Evolutionary conservation across 92 coral and sea anemone species (phyloP), one percentile per base, ranked within the genome.

Genomic region (Porites lobata): DNA sequence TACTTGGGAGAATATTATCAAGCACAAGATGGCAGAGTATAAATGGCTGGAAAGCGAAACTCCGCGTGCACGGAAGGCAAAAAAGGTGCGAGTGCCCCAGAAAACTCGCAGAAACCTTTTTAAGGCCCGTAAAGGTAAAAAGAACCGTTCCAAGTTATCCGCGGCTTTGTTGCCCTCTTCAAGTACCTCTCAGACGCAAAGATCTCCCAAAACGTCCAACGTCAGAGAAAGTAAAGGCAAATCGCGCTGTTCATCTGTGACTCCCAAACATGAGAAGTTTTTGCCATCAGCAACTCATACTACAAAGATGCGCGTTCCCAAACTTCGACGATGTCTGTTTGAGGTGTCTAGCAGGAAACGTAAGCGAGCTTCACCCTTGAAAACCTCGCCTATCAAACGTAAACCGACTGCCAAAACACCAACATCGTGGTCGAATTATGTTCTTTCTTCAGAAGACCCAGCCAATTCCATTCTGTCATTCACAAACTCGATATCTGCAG

Each of bases 11-110:
- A 76, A 83, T 29, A 63, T 71, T 20, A 8, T 29, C 54, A 72
- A 29, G 79, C 69, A 56, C 43, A 83, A 83, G 57, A 56, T 72
- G 70, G n/a, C 77, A 8, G 79, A 83, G 59, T 71, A 58, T 50
- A 6, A 83, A 72, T 73, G 80, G 87, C 57, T 26, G 19, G 81
- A 83, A 15, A 73, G 47, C 38, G 80, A 83, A 62, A 83, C 72
- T 14, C 87, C 73, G 52, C 73, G 52, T 61, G 22, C 81, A 72
- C 21, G 87, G 24, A 83, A 18, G 21, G 11, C 47, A 26, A 83
- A 61, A 62, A 83, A 83, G 80, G 19, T 1, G 50, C 22, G 52
- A 18, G 22, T 83, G 11, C 80, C 87, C 19, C 71, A 73, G 20
- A 82, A 62, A 71, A 72, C 14, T 38, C 81, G 81, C 4, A 21